Evolutionary conservation across 2,113 vertebrate species (phyloP), one percentile per base, ranked within the genome.

Genomic region (Notothenia rossii): DNA sequence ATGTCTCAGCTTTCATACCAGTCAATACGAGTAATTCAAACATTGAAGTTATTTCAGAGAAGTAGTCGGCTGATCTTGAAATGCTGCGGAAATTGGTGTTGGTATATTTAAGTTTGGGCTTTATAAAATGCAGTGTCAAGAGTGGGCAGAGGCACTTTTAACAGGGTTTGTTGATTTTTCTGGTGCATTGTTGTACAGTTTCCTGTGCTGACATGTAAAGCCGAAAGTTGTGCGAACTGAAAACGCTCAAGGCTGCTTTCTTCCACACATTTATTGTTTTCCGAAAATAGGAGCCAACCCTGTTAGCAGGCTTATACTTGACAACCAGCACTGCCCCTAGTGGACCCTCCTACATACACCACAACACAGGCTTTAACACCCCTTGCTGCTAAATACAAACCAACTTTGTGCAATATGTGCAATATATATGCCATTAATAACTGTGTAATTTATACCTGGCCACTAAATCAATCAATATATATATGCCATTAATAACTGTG

Each of bases 251-350:
- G 55, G 66, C 14, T 49, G 59, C 43, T 62, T 62, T 18, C 33
- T 69, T 62, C 5, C 51, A 58, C 22, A 50, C 50, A 60, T 72
- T 22, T 43, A 68, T 13, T 25, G 46, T 46, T 78, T 69, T 45
- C 55, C 60, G 48, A 43, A 17, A 56, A 48, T 0, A 63, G 29
- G 62, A 56, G 56, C 61, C 60, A 77, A 67, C 72, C 18, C 69
- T 76, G 48, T 82, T 74, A 55, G 49, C 46, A 58, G 67, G 55
- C 45, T 83, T 87, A 81, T 59, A 72, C 66, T 22, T 22, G 22
- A 22, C 22, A 22, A 22, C 22, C 22, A 22, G 22, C 22, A 22
- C 22, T 22, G 22, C 22, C 22, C 22, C 22, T 22, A 22, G 22
- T 22, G 22, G 22, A 22, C 22, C 22, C 22, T 22, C 22, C 22